Percentiles rank a stretch among this genome's conserved stretches.
These are phyloP conservation scores for Beris morrisii DNA, from an alignment of 2,888 invertebrate genomes.

Conservation along the genomic window DNA sequence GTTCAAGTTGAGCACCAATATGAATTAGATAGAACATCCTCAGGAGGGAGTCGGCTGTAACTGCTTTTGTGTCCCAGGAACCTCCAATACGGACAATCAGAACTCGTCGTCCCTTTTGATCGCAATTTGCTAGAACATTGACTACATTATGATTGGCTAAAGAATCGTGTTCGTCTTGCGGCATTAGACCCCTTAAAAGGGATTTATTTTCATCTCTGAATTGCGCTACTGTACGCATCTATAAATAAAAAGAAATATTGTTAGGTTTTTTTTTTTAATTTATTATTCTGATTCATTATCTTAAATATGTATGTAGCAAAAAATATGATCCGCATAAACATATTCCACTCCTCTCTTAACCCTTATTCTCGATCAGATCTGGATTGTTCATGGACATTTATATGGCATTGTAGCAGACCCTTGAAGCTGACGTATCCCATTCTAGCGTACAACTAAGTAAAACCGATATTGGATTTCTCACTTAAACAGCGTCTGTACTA, in stretches of 20 bases:
- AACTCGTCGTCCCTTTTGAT: slow-evolving; percentile 75
- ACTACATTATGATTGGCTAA: slow-evolving; percentile 74
- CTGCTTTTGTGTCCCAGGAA: slow-evolving; percentile 76
- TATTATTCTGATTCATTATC: too few relatives aligned
- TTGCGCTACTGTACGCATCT: slow-evolving; percentile 77
- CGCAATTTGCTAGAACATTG: slow-evolving; percentile 74
- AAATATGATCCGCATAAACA: too few relatives aligned
- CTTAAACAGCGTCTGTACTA: too few relatives aligned
- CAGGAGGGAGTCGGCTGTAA: slow-evolving; percentile 75
- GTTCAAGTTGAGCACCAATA: slow-evolving; percentile 73
- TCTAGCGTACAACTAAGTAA: too few relatives aligned
- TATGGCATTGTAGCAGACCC: too few relatives aligned
- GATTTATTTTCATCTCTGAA: slow-evolving; percentile 73
- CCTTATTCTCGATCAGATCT: too few relatives aligned
- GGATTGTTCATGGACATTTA: too few relatives aligned
- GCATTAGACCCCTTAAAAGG: slow-evolving; percentile 66
- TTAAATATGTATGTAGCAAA: too few relatives aligned
- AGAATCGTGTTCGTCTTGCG: slow-evolving; percentile 67
- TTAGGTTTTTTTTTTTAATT: not conserved
- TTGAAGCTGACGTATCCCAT: too few relatives aligned
- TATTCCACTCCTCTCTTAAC: too few relatives aligned
- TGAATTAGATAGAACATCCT: slow-evolving; percentile 78
- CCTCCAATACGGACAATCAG: slow-evolving; percentile 74
- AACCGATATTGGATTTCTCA: too few relatives aligned
- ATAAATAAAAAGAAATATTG: slow-evolving; percentile 34